Evolutionary conservation across 2,113 vertebrate genomes (phyloP), one percentile per base, ranked within the genome.

Genomic region (Gobiocypris rarus): DNA sequence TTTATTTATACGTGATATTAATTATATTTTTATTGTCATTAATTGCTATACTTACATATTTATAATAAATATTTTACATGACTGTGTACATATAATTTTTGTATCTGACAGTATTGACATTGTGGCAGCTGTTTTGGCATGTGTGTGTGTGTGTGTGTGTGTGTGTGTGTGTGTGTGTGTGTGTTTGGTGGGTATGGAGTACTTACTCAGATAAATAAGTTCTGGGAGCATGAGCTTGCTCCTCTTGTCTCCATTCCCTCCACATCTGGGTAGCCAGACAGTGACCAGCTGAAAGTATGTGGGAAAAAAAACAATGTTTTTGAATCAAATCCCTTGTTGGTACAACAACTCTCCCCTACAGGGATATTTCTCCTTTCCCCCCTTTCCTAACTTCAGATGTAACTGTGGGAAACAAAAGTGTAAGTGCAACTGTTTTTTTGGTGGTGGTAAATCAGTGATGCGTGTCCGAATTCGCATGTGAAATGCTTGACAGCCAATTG

Each of bases 201-300:
- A 94, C 97, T 94, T 92, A 98, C 97, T 95, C 90, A 5, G 95
- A 89, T 11, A 97, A 90, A 82, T 90, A 89, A 41, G 85, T 87
- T 26, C 74, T 85, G 3, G 83, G 73, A 19, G 67, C 74, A 22
- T 85, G 81, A 73, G 70, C 54, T 7, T 86, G 81, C 22, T 89
- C 88, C 5, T 91, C 89, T 48, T 67, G 79, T 48, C 70, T 90
- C 91, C 87, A 88, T 1, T 81, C 61, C 5, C 78, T 86, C 79
- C 89, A 88, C 87, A 95, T 89, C 5, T 90, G 84, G 1, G 83
- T 90, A 81, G 81, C 94, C 74, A 96, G 87, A 88, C 97, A 97
- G 9, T 81, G 90, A 73, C 92, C 95, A 67, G 89, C 97, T 97
- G 91, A n/a, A 93, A 93, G 88, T n/a, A 56, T 54, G 28, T 34